phyloP scores from a whole-genome alignment of 2,797 vertebrate species.

The Taenioides sp. region DNA sequence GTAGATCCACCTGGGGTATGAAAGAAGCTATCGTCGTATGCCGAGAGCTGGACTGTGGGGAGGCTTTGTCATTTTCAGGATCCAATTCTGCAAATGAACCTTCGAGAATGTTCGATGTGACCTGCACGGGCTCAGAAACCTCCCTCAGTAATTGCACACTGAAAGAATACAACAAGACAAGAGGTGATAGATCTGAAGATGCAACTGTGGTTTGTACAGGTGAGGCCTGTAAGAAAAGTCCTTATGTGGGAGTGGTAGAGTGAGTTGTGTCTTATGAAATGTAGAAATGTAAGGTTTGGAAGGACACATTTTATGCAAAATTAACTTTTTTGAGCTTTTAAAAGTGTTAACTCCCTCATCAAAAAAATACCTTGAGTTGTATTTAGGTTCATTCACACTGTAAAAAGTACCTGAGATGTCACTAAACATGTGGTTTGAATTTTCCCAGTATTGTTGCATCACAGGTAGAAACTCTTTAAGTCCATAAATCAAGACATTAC shows the following conservation, averaged over 20 bases:
- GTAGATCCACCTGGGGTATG: conserved; percentile 49
- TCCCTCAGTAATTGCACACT: conserved; percentile 50
- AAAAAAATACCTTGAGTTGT: no score
- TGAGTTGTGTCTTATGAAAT: no score
- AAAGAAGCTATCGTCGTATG: conserved; percentile 67
- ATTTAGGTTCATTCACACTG: no score
- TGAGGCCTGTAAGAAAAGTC: conserved; percentile 10
- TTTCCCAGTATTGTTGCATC: no score
- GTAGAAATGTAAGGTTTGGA: no score
- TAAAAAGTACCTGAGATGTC: no score
- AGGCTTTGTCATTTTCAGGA: conserved; percentile 24
- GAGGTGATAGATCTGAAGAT: conserved; percentile 5
- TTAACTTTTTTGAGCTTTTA: no score
- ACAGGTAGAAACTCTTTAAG: no score
- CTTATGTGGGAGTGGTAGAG: neutral
- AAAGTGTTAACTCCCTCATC: no score
- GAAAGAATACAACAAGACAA: conserved; percentile 5
- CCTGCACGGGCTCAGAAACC: conserved; percentile 45
- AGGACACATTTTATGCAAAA: no score
- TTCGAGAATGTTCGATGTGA: conserved; percentile 29
- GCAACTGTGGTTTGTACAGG: conserved; percentile 61
- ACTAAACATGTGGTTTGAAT: no score
- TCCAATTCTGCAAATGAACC: conserved; percentile 30
- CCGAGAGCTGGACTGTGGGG: conserved; percentile 68
- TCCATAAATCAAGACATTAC: no score